Base-by-base conservation (phyloP, 1,140 invertebrate genomes). In the Oryzaephilus surinamensis region DNA sequence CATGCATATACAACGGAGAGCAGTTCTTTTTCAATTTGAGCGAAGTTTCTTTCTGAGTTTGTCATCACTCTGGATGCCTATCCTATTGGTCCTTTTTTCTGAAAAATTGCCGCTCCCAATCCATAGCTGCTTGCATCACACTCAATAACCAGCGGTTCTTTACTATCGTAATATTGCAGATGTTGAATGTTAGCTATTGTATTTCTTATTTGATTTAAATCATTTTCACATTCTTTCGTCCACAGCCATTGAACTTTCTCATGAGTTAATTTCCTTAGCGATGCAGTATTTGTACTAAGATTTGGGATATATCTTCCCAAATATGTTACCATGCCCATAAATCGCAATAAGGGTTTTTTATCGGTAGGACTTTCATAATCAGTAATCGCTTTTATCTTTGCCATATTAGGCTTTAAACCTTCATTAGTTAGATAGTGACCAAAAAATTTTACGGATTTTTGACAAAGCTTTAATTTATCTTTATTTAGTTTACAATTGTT, bases 21-120 rank as follows among this genome's bases (percentile, higher is more conserved):
- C 13, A 54, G 24, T 40, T 63, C 58, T 45, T 67, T 67, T 41
- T 68, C 65, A 20, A 67, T 63, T 39, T 63, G 61, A 2, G 60
- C 50, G 35, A 60, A 66, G 3, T 43, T 44, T 36, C 49, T 37
- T 37, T 64, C 35, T 12, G 48, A 38, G 34, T 51, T 32, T 6
- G 48, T 61, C 7, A 69, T 45, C 10, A 51, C 43, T 48, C 51
- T 52, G 1, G 58, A 60, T 6, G 54, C 55, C 45, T 51, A 66
- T 23, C 38, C 37, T 7, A 55, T 42, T 13, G 58, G 60, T 45
- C 41, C 36, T 35, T 46, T 46, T 31, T 55, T 30, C 49, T 65
- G 60, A n/a, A 64, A 12, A 8, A 64, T 31, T 28, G 34, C 38
- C 14, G 46, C 46, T 11, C 60, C 63, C 28, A 62, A 21, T 15